Conservation (phyloP, 2,113 vertebrate species). For the Crypturellus undulatus region DNA sequence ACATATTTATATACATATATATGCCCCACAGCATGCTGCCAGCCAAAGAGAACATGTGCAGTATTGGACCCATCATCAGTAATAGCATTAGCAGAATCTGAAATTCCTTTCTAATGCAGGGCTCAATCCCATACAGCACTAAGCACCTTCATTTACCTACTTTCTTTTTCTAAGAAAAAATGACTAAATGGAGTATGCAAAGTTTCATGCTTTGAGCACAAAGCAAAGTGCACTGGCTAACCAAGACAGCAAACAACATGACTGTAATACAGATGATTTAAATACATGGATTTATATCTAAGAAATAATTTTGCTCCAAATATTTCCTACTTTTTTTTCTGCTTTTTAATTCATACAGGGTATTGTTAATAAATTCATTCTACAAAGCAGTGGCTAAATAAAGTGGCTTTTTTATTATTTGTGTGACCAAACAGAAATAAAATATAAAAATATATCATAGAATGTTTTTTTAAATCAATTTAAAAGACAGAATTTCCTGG, state of each 20-base stretch:
- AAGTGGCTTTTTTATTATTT: background rate
- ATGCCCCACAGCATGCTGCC: background rate
- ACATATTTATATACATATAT: too few species aligned
- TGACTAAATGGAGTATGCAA: background rate
- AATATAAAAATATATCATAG: background rate
- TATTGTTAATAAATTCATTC: background rate
- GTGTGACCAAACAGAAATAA: background rate
- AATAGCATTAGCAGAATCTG: conserved; percentile 67
- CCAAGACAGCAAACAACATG: background rate
- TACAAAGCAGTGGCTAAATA: background rate
- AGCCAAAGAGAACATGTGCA: conserved; percentile 55
- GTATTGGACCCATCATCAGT: conserved; percentile 53
- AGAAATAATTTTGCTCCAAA: conserved; percentile 13
- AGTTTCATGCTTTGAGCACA: background rate
- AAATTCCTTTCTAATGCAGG: conserved; percentile 60
- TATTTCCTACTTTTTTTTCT: background rate
- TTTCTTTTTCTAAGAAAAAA: background rate
- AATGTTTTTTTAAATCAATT: background rate
- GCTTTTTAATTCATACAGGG: background rate
- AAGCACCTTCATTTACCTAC: background rate
- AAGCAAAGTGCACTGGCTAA: background rate
- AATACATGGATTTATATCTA: background rate
- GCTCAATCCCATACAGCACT: background rate
- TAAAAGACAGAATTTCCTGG: background rate
- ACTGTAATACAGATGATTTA: background rate